These are phyloP conservation scores for Scotopteryx bipunctaria DNA, from an alignment of 2,888 invertebrate genomes.

Conservation along the genomic window DNA sequence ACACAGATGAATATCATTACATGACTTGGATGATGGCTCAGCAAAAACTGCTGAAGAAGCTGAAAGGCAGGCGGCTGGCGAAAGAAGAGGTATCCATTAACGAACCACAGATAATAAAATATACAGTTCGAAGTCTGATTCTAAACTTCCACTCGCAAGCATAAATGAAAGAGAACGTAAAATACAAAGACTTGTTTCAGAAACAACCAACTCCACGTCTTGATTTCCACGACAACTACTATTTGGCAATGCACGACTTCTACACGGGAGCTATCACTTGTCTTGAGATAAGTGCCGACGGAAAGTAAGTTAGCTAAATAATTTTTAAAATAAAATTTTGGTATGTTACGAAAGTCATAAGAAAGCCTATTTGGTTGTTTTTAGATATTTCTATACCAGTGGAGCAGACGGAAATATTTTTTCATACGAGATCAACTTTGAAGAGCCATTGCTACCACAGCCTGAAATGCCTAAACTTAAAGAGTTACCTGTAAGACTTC, in stretches of 20 bases:
- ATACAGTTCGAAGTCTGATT: too few relatives aligned
- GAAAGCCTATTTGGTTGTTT: too few relatives aligned
- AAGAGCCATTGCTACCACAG: constrained; percentile 53
- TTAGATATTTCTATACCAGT: constrained; percentile 81
- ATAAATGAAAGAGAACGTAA: too few relatives aligned
- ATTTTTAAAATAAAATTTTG: too few relatives aligned
- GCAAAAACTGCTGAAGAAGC: constrained; percentile 62
- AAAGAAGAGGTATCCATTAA: constrained; percentile 61
- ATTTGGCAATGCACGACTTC: constrained; percentile 89
- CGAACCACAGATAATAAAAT: not conserved
- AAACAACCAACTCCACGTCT: constrained; percentile 69
- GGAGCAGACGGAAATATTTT: constrained; percentile 92
- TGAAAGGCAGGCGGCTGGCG: constrained; percentile 72
- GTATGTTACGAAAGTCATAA: too few relatives aligned
- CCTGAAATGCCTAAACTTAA: constrained; percentile 29
- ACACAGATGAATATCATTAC: constrained; percentile 55
- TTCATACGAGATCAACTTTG: constrained; percentile 83
- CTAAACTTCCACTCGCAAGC: too few relatives aligned
- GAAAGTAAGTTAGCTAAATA: constrained; percentile 60
- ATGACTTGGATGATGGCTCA: constrained; percentile 56
- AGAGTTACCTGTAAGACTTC: constrained; percentile 53
- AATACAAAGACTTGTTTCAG: constrained; percentile 43
- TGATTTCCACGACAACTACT: constrained; percentile 84
- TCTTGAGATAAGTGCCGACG: constrained; percentile 85
- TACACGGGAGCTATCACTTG: constrained; percentile 86